phyloP scores from a whole-genome alignment of 2,888 invertebrate genomes.

The Rambutsinella grinnellia region DNA sequence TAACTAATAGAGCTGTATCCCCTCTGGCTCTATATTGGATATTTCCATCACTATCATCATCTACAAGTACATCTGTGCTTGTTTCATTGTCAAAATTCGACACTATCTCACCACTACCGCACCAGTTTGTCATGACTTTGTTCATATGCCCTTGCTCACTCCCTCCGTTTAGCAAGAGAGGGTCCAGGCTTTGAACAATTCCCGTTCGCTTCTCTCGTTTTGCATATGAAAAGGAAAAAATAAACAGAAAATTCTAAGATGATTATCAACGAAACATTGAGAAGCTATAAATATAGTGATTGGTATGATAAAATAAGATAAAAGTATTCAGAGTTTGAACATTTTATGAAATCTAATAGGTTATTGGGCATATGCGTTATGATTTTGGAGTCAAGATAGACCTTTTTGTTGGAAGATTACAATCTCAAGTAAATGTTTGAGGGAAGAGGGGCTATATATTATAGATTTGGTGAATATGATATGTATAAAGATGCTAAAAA shows the following conservation, averaged over 20 bases:
- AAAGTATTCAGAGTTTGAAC: not conserved
- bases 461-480: too few relatives aligned
- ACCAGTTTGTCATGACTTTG: slow-evolving; percentile 45
- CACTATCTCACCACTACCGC: slow-evolving; percentile 44
- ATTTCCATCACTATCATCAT: too few relatives aligned
- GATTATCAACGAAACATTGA: not conserved
- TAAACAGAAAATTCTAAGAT: not conserved
- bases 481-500: too few relatives aligned
- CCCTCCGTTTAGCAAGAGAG: slow-evolving; percentile 17
- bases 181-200: not conserved
- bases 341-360: slow-evolving; percentile 23
- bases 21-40: too few relatives aligned
- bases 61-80: slow-evolving; percentile 48
- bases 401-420: slow-evolving; percentile 12
- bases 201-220: not conserved
- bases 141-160: slow-evolving; percentile 47
- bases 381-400: slow-evolving; percentile 41
- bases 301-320: slow-evolving; percentile 1
- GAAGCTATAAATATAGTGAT: not conserved
- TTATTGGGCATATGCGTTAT: slow-evolving; percentile 8
- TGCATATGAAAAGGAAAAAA: not conserved
- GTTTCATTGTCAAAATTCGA: slow-evolving; percentile 30
- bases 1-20: too few relatives aligned
- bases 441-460: not conserved
- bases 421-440: not conserved